A percentile compares a stretch with the other conserved stretches of the same genome.
Evolutionary conservation across 2,113 vertebrate genomes (phyloP).

Genomic region (Chloroceryle aenea): DNA sequence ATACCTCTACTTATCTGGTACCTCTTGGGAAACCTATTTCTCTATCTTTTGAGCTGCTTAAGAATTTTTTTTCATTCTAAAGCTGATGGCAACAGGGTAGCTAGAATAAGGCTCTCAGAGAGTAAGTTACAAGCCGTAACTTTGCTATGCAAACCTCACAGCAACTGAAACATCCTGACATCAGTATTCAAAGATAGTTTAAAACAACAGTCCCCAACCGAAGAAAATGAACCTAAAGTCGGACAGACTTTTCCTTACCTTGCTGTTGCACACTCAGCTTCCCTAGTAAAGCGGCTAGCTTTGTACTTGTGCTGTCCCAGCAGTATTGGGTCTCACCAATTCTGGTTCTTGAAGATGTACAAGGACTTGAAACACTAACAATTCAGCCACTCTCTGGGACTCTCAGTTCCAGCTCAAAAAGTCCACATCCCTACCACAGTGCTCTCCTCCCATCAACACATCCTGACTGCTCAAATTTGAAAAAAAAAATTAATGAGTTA

Average conservation of each 20-base stretch:
- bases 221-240: neutral
- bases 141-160: neutral
- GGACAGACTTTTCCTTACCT: neutral
- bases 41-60: neutral
- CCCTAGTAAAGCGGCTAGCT: neutral
- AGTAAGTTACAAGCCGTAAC: neutral
- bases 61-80: neutral
- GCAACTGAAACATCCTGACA: neutral
- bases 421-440: neutral
- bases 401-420: neutral
- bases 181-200: neutral
- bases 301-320: neutral
- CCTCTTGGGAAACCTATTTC: conserved; percentile 25
- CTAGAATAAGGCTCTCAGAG: neutral
- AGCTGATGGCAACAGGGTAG: neutral
- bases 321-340: accelerated
- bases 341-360: neutral
- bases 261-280: neutral
- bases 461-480: neutral
- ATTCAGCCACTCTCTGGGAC: accelerated
- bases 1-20: conserved; percentile 11
- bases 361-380: neutral
- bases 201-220: neutral
- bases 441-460: neutral
- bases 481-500: neutral